Evolutionary conservation across 2,797 vertebrate species (phyloP), one percentile per base, ranked within the genome.

Genomic region (Chloroceryle amazona): DNA sequence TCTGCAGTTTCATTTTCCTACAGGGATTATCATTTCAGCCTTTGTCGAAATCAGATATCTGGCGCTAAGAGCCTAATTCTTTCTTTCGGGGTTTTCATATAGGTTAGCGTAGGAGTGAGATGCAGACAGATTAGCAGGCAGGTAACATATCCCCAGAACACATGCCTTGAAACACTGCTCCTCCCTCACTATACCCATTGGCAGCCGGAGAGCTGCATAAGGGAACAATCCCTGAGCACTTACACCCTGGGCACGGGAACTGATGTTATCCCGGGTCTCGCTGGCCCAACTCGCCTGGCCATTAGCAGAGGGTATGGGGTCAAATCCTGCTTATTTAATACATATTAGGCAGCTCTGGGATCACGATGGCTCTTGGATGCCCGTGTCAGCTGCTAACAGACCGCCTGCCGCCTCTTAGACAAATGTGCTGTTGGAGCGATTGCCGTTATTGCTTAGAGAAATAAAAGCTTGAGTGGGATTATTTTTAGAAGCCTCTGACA

Each of bases 401-500:
- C 61, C 3, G 11, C 41, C 42, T 55, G 55, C 91, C 42, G 74
- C 67, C 75, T 74, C 92, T 61, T 23, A 62, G 91, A 41, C 47
- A 81, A 88, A 83, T 26, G 54, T 15, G 82, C 65, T 58, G n/a
- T 33, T 4, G 35, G 70, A 78, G 84, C 39, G 1, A 9, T 10
- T 22, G 81, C 14, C 1, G 4, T 28, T 63, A 31, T 5, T 11
- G 87, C 94, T 86, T 41, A 3, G 13, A 66, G 82, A 22, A 84
- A 80, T 35, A 54, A 87, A 92, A 92, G 78, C 95, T 46, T 3
- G 46, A 78, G 81, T 6, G 85, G 85, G 80, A 90, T 95, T 95
- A 94, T 96, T 95, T 91, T 95, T 95, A 95, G 96, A 94, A 85
- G 83, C 52, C 49, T 81, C 58, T 82, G 95, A 72, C 90, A 86